Base-by-base conservation (phyloP, 2,797 vertebrate species). In the Adelosebastes latens region DNA sequence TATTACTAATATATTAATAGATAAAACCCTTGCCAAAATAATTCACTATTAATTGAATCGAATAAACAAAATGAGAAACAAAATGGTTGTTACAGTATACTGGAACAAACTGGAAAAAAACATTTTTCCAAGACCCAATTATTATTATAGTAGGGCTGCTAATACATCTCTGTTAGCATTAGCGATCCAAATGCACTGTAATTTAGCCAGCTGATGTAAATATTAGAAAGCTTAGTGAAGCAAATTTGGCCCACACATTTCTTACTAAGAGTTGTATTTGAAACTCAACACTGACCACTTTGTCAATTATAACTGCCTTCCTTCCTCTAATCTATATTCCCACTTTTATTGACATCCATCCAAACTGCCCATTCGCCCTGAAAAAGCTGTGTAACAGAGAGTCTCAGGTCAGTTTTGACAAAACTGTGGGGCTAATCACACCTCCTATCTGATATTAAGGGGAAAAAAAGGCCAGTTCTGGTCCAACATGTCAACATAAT, bases 371-470 rank as follows among this genome's bases (percentile, higher is more conserved):
- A 16, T 18, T 49, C 29, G 3, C 12, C 16, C 76, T 25, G 25
- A 69, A 68, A 36, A 72, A 59, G 68, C 29, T 72, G 62, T 12
- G 13, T 34, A 49, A 72, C 67, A 58, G 52, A 72, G 39, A 62
- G 75, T 55, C 58, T 39, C 31, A 55, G 39, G 39, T 81, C 72
- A 52, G 52, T 70, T 1, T 63, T 22, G 4, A 24, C n/a, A 53
- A 77, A 65, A 58, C 6, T 42, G 14, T 1, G 2, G 4, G 34
- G 29, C 22, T 18, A 34, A 53, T 58, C 25, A n/a, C 32, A 49
- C 46, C 46, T 49, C 46, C 46, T 53, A n/a, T 59, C 25, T 12
- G 25, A 49, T 63, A 52, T 22, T 16, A 8, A 59, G 2, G 46
- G 25, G 27, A 55, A 27, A 29, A 58, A 49, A 53, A 24, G 2